Conservation (phyloP, 2,113 vertebrate genomes). For the Dipodomys ordii region DNA sequence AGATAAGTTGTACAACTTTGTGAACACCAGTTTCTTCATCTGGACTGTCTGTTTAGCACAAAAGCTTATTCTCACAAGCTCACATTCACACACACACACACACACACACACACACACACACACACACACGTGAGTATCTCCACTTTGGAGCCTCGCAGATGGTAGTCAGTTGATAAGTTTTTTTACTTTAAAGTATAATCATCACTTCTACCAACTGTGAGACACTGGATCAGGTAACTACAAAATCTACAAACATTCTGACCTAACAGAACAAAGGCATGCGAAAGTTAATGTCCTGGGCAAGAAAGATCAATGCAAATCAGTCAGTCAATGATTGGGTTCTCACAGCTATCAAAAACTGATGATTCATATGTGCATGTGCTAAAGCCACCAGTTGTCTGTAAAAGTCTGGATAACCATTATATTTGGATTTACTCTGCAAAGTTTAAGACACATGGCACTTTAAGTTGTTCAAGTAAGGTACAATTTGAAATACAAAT, state of each 20-base stretch:
- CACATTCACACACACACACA: background rate
- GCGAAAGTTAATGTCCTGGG: background rate
- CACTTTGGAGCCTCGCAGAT: background rate
- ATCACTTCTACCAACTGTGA: background rate
- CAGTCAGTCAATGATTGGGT: background rate
- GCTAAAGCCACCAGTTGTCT: background rate
- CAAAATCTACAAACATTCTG: slow-evolving; percentile 11
- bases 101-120: too few relatives aligned
- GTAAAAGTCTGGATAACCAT: too few relatives aligned
- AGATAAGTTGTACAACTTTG: slow-evolving; percentile 1
- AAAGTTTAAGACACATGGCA: slow-evolving; percentile 10
- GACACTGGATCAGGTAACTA: background rate
- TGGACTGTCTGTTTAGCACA: background rate
- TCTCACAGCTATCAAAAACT: background rate
- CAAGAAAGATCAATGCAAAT: background rate
- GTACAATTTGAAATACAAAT: slow-evolving; percentile 22
- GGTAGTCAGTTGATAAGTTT: background rate
- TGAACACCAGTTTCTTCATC: background rate
- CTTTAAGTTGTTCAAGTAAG: slow-evolving; percentile 31
- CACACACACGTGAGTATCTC: too few relatives aligned
- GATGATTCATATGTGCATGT: background rate
- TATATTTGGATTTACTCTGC: background rate
- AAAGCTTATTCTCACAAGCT: background rate
- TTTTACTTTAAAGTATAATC: background rate
- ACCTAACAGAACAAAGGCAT: slow-evolving; percentile 1